Percentiles rank a stretch among this genome's conserved stretches.
phyloP scores from a whole-genome alignment of 2,888 invertebrate species.

The Trachelus stipa region DNA sequence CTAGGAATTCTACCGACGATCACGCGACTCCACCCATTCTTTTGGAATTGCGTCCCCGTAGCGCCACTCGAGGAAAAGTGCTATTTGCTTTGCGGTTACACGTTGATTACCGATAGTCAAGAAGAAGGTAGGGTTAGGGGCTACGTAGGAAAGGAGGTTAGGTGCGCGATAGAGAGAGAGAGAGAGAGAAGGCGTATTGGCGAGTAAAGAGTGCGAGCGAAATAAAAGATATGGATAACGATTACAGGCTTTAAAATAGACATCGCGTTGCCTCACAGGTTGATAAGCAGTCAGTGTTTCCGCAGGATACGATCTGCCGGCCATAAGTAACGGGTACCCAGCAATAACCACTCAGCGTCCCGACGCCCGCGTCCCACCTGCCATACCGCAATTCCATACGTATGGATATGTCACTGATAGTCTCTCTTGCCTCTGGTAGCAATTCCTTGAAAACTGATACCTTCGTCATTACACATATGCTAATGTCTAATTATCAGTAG shows the following conservation, averaged over 20 bases:
- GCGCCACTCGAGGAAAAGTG: slow-evolving; percentile 38
- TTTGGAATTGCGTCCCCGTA: slow-evolving; percentile 29
- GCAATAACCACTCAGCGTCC: slow-evolving; percentile 10
- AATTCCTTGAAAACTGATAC: slow-evolving; percentile 20
- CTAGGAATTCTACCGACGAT: neutral
- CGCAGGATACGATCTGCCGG: slow-evolving; percentile 53
- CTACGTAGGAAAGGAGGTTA: neutral
- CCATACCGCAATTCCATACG: slow-evolving; percentile 11
- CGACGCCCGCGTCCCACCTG: slow-evolving; percentile 17
- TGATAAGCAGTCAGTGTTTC: slow-evolving; percentile 52
- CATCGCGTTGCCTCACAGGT: slow-evolving; percentile 41
- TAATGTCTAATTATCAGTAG: slow-evolving; percentile 32
- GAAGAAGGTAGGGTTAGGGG: neutral
- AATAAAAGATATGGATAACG: slow-evolving; percentile 24
- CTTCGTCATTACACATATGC: slow-evolving; percentile 22
- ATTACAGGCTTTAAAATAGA: slow-evolving; percentile 38
- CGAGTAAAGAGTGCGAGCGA: slow-evolving; percentile 17
- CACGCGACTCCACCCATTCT: slow-evolving; percentile 14
- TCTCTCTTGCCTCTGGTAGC: neutral
- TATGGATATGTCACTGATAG: neutral
- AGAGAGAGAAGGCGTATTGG: slow-evolving; percentile 16
- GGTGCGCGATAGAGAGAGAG: neutral
- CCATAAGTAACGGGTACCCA: slow-evolving; percentile 49
- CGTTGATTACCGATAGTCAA: slow-evolving; percentile 43
- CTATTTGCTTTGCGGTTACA: slow-evolving; percentile 45